phyloP scores from a whole-genome alignment of 1,140 invertebrate species.

The Onthophagus taurus region DNA sequence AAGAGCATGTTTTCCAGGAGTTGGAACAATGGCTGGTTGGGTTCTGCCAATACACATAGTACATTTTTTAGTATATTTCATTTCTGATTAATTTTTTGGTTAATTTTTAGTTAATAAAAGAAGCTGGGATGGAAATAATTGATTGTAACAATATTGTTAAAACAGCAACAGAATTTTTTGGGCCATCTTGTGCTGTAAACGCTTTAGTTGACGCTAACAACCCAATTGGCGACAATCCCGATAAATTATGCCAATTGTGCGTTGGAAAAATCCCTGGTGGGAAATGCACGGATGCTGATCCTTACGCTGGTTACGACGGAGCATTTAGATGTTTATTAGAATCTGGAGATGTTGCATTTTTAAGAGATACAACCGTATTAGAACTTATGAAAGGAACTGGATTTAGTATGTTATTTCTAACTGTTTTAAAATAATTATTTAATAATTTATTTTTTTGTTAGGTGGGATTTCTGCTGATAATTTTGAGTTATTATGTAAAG shows the following conservation, averaged over 20 bases:
- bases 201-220: slow-evolving; percentile 88
- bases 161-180: slow-evolving; percentile 82
- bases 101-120: slow-evolving; percentile 61
- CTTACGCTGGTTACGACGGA: slow-evolving; percentile 83
- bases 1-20: slow-evolving; percentile 82
- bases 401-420: slow-evolving; percentile 41
- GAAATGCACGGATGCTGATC: slow-evolving; percentile 78
- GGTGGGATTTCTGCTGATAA: slow-evolving; percentile 50
- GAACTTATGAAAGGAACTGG: slow-evolving; percentile 55
- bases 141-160: slow-evolving; percentile 97
- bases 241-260: slow-evolving; percentile 77
- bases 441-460: slow-evolving; percentile 30
- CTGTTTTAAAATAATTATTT: background rate
- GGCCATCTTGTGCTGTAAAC: slow-evolving; percentile 86
- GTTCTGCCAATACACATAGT: slow-evolving; percentile 78
- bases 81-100: background rate
- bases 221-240: slow-evolving; percentile 75
- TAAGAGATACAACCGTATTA: slow-evolving; percentile 75
- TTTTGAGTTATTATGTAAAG: slow-evolving; percentile 80
- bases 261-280: slow-evolving; percentile 63
- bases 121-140: slow-evolving; percentile 69
- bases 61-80: slow-evolving; percentile 28
- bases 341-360: slow-evolving; percentile 83
- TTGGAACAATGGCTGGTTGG: slow-evolving; percentile 89
- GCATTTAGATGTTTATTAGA: slow-evolving; percentile 82